Conservation (phyloP, 2,888 invertebrate genomes). For the Dolomedes plantarius region DNA sequence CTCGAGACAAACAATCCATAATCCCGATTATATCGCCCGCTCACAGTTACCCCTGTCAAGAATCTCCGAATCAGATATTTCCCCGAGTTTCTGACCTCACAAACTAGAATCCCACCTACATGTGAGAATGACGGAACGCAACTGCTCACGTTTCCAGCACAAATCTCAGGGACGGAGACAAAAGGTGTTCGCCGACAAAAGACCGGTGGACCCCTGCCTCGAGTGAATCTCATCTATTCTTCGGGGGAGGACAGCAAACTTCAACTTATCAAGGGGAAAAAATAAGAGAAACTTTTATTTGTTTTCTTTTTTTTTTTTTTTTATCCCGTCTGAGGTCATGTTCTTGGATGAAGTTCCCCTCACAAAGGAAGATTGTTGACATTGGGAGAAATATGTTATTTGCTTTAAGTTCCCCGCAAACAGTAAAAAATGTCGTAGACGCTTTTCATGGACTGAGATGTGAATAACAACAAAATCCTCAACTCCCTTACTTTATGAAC, state of each 20-base stretch:
- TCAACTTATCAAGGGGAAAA: conserved; percentile 45
- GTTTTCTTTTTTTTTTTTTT: neutral
- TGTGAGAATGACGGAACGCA: neutral
- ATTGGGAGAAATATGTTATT: neutral
- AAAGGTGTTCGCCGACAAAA: conserved; percentile 22
- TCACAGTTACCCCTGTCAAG: neutral
- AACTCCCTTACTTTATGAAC: neutral
- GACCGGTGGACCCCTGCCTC: conserved; percentile 20
- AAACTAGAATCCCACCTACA: conserved; percentile 18
- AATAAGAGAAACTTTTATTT: conserved; percentile 6
- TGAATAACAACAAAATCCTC: neutral
- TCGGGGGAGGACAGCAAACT: conserved; percentile 22
- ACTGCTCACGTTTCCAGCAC: neutral
- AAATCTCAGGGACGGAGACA: neutral
- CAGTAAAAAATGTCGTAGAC: neutral
- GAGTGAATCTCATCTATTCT: conserved; percentile 12
- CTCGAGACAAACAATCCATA: neutral
- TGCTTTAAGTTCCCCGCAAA: neutral
- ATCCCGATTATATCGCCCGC: neutral
- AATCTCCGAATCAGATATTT: neutral
- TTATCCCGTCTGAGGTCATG: conserved; percentile 25
- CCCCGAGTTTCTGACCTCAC: neutral
- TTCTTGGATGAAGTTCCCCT: neutral
- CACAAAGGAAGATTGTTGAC: conserved; percentile 17
- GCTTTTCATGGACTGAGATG: neutral